Evolutionary conservation across 2,888 invertebrate genomes (phyloP).

Genomic region (Galeruca laticollis): DNA sequence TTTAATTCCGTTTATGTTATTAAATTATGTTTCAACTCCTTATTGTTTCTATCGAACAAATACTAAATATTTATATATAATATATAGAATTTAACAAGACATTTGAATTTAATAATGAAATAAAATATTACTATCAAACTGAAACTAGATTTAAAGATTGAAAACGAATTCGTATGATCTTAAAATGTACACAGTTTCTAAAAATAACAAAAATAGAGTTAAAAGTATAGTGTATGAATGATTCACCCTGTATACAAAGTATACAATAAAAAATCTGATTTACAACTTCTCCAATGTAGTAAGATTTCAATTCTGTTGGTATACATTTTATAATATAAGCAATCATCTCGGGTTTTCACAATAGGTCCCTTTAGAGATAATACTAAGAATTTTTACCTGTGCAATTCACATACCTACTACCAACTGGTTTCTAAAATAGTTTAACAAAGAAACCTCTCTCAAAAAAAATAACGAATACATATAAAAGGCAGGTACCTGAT

Average conservation of each 20-base stretch:
- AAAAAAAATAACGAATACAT: constrained; percentile 2
- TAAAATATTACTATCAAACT: no score
- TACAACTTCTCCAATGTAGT: neutral
- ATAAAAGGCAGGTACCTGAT: constrained; percentile 7
- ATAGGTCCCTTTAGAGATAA: neutral
- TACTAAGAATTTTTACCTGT: constrained; percentile 2
- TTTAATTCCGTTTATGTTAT: no score
- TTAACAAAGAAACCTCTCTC: neutral
- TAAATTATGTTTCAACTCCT: no score
- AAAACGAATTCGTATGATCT: no score
- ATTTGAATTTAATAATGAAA: no score
- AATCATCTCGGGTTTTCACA: neutral
- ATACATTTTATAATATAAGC: constrained; percentile 1
- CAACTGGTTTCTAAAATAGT: neutral
- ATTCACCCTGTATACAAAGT: neutral
- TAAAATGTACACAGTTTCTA: no score
- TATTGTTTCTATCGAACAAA: no score
- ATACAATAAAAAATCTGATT: neutral
- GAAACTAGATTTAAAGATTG: no score
- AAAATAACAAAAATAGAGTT: no score
- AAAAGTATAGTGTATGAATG: neutral
- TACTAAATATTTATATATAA: no score
- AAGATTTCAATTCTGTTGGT: neutral
- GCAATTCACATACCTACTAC: neutral
- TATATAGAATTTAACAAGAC: no score